Evolutionary conservation across 2,797 vertebrate species (phyloP).

Genomic region (Meda fulgida): DNA sequence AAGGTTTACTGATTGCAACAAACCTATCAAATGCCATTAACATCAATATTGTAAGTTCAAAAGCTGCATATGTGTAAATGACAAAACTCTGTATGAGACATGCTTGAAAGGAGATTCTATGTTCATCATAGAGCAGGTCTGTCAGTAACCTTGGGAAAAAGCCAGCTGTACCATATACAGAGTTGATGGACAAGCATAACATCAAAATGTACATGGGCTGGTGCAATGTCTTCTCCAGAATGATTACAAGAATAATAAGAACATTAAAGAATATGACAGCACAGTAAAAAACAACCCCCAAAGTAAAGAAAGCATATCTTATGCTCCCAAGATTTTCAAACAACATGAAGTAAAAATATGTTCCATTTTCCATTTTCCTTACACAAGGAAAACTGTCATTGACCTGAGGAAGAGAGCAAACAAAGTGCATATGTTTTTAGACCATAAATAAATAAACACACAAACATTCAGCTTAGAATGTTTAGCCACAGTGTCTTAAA

Average conservation of each 20-base stretch:
- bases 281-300: conserved; percentile 47
- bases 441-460: neutral
- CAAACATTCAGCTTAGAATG: neutral
- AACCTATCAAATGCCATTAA: conserved; percentile 58
- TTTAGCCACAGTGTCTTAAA: neutral
- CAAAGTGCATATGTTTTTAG: neutral
- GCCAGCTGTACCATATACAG: conserved; percentile 55
- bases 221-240: conserved; percentile 45
- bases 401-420: conserved; percentile 6
- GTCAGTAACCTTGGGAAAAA: conserved; percentile 56
- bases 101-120: conserved; percentile 33
- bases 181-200: conserved; percentile 53
- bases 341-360: conserved; percentile 49
- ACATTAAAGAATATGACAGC: conserved; percentile 49
- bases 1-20: conserved; percentile 56
- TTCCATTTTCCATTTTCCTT: conserved; percentile 50
- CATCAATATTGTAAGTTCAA: conserved; percentile 53
- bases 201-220: conserved; percentile 60
- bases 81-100: conserved; percentile 56
- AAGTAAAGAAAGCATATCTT: conserved; percentile 46
- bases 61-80: conserved; percentile 52
- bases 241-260: conserved; percentile 47
- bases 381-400: neutral
- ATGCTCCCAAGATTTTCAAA: conserved; percentile 52
- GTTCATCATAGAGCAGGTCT: conserved; percentile 44